Conservation (phyloP, 2,888 invertebrate species). For the Chironomus riparius region DNA sequence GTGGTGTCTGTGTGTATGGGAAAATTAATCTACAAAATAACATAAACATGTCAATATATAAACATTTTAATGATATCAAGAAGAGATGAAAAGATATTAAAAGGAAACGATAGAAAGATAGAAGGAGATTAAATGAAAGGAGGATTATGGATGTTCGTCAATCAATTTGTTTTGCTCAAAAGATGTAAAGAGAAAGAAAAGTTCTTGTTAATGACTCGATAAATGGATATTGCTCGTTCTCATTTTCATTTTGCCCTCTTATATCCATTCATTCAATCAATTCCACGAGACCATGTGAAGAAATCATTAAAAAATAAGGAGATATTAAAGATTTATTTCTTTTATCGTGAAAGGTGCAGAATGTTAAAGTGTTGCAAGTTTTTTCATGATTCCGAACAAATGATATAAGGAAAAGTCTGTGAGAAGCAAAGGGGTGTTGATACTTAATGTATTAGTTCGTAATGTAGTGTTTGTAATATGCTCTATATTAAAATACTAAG, state of each 20-base stretch:
- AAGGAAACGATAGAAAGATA: not conserved
- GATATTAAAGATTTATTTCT: not conserved
- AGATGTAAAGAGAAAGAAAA: slow-evolving; percentile 18
- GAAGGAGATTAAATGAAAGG: slow-evolving; percentile 11
- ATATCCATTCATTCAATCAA: slow-evolving; percentile 4
- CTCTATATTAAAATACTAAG: no score
- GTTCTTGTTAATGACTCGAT: slow-evolving; percentile 23
- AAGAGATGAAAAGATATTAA: not conserved
- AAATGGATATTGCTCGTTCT: slow-evolving; percentile 4
- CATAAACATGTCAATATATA: not conserved
- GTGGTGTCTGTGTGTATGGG: not conserved
- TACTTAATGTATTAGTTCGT: no score
- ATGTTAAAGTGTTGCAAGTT: no score
- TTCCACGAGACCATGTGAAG: not conserved
- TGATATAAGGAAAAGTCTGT: no score
- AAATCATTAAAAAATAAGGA: slow-evolving; percentile 6
- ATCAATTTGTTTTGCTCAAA: slow-evolving; percentile 18
- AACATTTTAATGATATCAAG: not conserved
- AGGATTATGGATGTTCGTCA: slow-evolving; percentile 10
- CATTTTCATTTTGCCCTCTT: not conserved
- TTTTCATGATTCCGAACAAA: no score
- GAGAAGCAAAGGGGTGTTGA: no score
- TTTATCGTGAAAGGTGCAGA: not conserved
- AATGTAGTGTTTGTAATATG: no score
- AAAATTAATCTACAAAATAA: not conserved